phyloP scores from a whole-genome alignment of 2,113 vertebrate genomes.

The Oenanthe oenanthe region DNA sequence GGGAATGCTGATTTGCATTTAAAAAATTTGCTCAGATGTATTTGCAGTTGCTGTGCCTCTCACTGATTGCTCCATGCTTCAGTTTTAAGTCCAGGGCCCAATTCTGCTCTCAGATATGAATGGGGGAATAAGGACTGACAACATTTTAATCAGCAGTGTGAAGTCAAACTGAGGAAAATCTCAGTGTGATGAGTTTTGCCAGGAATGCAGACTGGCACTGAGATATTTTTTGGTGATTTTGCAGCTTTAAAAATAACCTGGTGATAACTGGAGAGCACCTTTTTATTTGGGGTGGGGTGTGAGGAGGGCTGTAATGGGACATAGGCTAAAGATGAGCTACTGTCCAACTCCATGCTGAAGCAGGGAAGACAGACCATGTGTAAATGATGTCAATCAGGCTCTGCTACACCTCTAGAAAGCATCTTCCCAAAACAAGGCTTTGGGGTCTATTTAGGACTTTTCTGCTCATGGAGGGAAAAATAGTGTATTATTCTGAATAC shows the following conservation, averaged over 20 bases:
- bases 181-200: not conserved
- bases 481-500: not conserved
- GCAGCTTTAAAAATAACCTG: not conserved
- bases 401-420: not conserved
- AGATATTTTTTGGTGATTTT: not conserved
- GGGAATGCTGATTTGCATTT: slow-evolving; percentile 65
- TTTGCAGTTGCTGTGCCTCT: not conserved
- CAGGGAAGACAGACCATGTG: not conserved
- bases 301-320: not conserved
- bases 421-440: not conserved
- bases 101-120: not conserved
- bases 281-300: not conserved
- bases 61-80: not conserved
- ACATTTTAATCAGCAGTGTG: not conserved
- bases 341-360: not conserved
- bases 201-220: not conserved
- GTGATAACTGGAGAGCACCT: not conserved
- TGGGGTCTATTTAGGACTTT: not conserved
- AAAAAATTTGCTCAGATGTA: slow-evolving; percentile 23
- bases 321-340: not conserved
- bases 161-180: not conserved
- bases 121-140: not conserved
- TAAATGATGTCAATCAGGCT: not conserved
- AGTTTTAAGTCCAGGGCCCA: not conserved
- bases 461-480: not conserved